Base-by-base conservation (phyloP, 2,797 vertebrate species). In the Muscicapa striata region DNA sequence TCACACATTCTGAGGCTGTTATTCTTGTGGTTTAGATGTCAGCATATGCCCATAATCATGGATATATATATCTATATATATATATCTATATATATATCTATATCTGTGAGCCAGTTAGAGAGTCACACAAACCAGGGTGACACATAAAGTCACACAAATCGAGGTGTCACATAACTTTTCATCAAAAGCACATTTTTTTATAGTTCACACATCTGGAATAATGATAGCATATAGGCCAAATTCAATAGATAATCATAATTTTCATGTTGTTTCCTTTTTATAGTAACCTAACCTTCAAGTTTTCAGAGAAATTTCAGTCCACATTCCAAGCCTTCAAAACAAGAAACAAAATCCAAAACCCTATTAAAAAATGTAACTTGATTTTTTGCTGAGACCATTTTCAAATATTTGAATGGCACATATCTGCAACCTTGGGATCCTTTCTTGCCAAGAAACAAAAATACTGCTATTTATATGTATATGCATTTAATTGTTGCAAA, bases 81-180 rank as follows among this genome's bases (percentile, higher is more conserved):
- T 19, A 5, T 4, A 57, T 58, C 30, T 9, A 45, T 18, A 5
- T 13, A 2, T 26, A 11, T 18, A 5, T 13, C 1, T 26, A 11
- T 20, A 15, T 17, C 36, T 79, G 15, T 59, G n/a, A 13, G 15
- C 10, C 26, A n/a, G 20, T 58, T 58, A 29, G 26, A 63, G 11
- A 32, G 21, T 32, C 22, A 83, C 38, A 46, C 22, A 46, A 46
- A 46, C 23, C 45, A 46, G 45, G 21, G 7, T 46, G 45, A 46
- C 45, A 46, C n/a, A 52, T 34, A 22, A 83, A 85, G 21, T 54
- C 72, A 43, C 24, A 30, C 20, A 38, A 68, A 61, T 20, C 23
- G 41, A 11, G 9, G 7, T 48, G 40, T 8, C 8, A 5, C 3
- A 8, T 59, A 13, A 13, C 14, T 84, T 82, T 58, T 58, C 21